phyloP scores from a whole-genome alignment of 53 echinoderm and acorn worm genomes.

The Zoroaster sp. region DNA sequence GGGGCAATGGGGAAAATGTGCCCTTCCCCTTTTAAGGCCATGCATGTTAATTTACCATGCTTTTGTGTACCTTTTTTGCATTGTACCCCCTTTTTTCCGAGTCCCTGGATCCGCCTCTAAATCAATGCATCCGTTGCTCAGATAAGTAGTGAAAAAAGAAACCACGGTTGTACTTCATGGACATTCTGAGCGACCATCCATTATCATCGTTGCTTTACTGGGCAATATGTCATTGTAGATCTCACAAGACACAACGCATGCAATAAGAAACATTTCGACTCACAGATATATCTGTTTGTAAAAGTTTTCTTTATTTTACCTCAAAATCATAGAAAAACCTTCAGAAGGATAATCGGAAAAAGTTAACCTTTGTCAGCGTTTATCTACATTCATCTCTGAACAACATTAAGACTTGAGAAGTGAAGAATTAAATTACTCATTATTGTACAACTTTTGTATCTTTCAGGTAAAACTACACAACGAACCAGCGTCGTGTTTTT shows the following conservation, averaged over 20 bases:
- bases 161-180: no score
- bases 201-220: no score
- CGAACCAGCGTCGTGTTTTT: constrained; percentile 35
- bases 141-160: no score
- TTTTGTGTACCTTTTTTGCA: no score
- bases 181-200: no score
- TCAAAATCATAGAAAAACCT: constrained; percentile 54
- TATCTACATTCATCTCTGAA: constrained; percentile 4
- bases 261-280: background rate
- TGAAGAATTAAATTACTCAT: background rate
- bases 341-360: constrained; percentile 19
- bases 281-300: background rate
- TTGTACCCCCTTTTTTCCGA: no score
- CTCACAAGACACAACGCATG: background rate
- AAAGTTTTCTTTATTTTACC: constrained; percentile 37
- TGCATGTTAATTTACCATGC: no score
- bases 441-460: background rate
- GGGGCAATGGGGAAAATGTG: no score
- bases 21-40: no score
- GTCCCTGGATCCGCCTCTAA: no score
- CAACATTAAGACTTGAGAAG: background rate
- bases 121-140: no score
- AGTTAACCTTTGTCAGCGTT: constrained; percentile 4
- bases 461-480: constrained; percentile 10
- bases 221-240: no score